These are phyloP conservation scores for Laodelphax striatellus DNA, from an alignment of 1,140 invertebrate genomes.

Conservation along the genomic window DNA sequence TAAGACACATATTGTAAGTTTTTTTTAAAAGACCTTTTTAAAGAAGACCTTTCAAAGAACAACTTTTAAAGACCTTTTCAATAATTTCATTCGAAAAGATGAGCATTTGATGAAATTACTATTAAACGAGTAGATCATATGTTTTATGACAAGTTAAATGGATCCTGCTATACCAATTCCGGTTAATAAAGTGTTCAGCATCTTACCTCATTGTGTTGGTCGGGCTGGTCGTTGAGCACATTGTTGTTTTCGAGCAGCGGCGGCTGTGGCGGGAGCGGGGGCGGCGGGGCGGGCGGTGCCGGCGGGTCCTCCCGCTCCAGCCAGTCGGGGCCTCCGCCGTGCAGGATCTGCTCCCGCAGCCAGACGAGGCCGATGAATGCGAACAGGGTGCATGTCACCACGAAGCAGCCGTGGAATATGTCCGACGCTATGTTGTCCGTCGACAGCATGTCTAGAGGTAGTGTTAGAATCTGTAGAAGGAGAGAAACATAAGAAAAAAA, in stretches of 20 bases:
- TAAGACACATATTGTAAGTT: too few species aligned
- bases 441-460: constrained; percentile 86
- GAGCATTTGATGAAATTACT: too few species aligned
- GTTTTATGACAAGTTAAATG: too few species aligned
- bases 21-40: too few species aligned
- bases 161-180: too few species aligned
- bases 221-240: constrained; percentile 20
- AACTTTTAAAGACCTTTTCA: too few species aligned
- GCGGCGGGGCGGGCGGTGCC: constrained; percentile 25
- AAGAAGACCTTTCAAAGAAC: too few species aligned
- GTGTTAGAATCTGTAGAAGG: constrained; percentile 47
- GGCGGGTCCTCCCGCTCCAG: constrained; percentile 45
- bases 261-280: constrained; percentile 31
- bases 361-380: constrained; percentile 95
- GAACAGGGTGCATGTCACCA: constrained; percentile 91
- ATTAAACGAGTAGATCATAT: too few species aligned
- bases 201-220: constrained; percentile 8
- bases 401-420: constrained; percentile 91
- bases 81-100: too few species aligned
- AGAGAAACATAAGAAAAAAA: too few species aligned
- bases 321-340: constrained; percentile 94
- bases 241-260: constrained; percentile 18
- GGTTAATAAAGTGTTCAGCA: too few species aligned
- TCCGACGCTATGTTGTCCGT: constrained; percentile 87
- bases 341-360: constrained; percentile 94